Evolutionary conservation across 2,113 vertebrate genomes (phyloP).

Genomic region (Parus major): DNA sequence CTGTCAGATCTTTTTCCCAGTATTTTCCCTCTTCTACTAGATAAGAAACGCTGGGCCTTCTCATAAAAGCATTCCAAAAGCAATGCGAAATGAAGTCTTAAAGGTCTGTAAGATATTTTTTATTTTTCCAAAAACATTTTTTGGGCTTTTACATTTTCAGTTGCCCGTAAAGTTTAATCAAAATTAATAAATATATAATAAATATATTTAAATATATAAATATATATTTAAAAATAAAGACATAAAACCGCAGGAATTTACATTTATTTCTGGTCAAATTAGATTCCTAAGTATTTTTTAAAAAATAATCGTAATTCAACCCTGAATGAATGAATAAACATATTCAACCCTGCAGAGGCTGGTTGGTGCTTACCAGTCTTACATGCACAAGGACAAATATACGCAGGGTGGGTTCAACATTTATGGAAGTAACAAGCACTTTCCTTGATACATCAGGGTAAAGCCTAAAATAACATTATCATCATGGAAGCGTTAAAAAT

Average conservation of each 20-base stretch:
- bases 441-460: not conserved
- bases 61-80: not conserved
- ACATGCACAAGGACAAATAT: rapidly evolving
- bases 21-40: not conserved
- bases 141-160: not conserved
- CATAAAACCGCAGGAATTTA: not conserved
- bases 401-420: not conserved
- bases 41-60: not conserved
- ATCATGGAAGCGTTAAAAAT: not conserved
- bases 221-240: not conserved
- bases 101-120: not conserved
- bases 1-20: not conserved
- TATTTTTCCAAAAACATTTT: not conserved
- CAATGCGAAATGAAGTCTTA: not conserved
- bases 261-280: not conserved
- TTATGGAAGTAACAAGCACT: not conserved
- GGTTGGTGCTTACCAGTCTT: not conserved
- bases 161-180: not conserved
- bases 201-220: no score
- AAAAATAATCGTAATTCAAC: not conserved
- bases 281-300: not conserved
- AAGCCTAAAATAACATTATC: not conserved
- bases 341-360: not conserved
- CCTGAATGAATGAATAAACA: no score
- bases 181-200: not conserved